These are phyloP conservation scores for Zygothrica quintamaculata DNA, from an alignment of 2,888 invertebrate species.

Conservation along the genomic window DNA sequence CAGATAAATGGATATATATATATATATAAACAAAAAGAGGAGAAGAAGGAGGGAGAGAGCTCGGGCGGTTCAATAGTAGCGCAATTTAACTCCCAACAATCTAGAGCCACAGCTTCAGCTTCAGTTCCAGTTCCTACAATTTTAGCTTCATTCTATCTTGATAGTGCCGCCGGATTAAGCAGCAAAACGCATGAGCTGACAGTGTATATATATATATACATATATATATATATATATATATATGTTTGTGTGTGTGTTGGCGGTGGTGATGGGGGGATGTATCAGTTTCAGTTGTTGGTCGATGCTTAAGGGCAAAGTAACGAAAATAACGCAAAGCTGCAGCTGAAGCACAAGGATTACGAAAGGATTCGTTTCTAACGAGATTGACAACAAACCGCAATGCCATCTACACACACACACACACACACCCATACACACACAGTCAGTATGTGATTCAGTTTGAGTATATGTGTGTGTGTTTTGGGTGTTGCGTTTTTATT, in stretches of 20 bases:
- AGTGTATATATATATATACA: conserved; percentile 8
- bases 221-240: background rate
- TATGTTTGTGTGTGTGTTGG: background rate
- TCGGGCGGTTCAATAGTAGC: too few relatives aligned
- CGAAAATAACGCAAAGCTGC: conserved; percentile 72
- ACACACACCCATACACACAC: conserved; percentile 7
- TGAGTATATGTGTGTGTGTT: conserved; percentile 18
- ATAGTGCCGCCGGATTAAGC: conserved; percentile 76
- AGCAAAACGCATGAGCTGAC: conserved; percentile 69
- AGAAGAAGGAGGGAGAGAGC: background rate
- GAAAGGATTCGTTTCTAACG: conserved; percentile 79
- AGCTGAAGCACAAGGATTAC: conserved; percentile 77
- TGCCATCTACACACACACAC: conserved; percentile 43
- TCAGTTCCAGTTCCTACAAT: conserved; percentile 13
- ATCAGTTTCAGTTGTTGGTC: conserved; percentile 42
- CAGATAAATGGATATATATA: too few relatives aligned
- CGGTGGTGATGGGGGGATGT: background rate
- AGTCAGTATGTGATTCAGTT: background rate
- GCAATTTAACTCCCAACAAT: too few relatives aligned
- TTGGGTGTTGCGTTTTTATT: conserved; percentile 65
- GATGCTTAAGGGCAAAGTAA: conserved; percentile 56
- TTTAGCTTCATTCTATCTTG: conserved; percentile 65
- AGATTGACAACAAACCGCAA: conserved; percentile 77
- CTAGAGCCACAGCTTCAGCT: conserved; percentile 2
- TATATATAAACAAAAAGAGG: background rate